Base-by-base conservation (phyloP, 2,888 invertebrate genomes). In the Tipula lateralis region DNA sequence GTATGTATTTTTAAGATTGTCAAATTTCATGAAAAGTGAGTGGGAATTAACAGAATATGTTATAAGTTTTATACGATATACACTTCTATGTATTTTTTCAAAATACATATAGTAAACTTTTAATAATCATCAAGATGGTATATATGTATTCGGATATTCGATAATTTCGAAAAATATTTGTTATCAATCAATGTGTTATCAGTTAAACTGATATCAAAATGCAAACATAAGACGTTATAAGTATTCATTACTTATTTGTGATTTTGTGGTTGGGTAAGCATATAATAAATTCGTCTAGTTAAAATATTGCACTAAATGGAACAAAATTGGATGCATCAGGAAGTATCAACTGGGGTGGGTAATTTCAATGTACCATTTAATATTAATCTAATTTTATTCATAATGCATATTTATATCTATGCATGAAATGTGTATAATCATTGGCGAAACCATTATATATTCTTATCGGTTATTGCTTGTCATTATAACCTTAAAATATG, bases 321-420 rank as follows among this genome's bases (percentile, higher is more conserved):
- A 66, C 87, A 88, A 84, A 93, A 94, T 88, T 96, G 95, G 94
- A 92, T 94, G 91, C 92, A 92, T 87, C 93, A 94, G 1, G 94
- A 95, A 81, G 94, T 94, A 87, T 95, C 95, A 89, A 96, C 96
- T 29, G 96, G 96, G 84, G 94, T 94, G 92, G 93, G 92, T 92
- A 66, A 84, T 24, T 9, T 44, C 5, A 5, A 34, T 80, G 19
- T 80, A 9, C 6, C 12, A 36, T 36, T 36, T 36, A 36, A n/a
- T n/a, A 36, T 36, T 36, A 36, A 7, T 2, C n/a, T n/a, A n/a
- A n/a, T n/a, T n/a, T n/a, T n/a, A n/a, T 34, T 34, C 6, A 9
- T 1, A n/a, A 44, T 44, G 16, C 5, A n/a, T 6, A 16, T 16
- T 16, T 3, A 44, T 44, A 44, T 6, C 3, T n/a, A n/a, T n/a